Base-by-base conservation (phyloP, 2,888 invertebrate species). In the Odontothrips loti region DNA sequence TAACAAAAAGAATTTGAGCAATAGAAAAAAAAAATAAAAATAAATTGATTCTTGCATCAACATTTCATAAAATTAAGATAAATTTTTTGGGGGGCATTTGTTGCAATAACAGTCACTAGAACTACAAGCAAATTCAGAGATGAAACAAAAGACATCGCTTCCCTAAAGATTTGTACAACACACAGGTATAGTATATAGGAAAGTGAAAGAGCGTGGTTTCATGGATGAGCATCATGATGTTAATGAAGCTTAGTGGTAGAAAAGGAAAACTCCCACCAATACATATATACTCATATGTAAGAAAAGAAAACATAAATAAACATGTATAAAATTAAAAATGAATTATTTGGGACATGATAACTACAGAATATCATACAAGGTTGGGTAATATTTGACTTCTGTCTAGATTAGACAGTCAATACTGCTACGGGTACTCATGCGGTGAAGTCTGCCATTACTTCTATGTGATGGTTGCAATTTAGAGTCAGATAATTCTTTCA, bases 341-440 rank as follows among this genome's bases (percentile, higher is more conserved):
- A 75, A 75, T 27, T 27, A n/a, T 75, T 9, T 20, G 58, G 6
- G n/a, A 20, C 8, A 58, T 58, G 58, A 58, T 58, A 58, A 58
- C 58, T 15, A 8, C 58, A 58, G n/a, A 20, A 58, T 10, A 17
- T 58, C n/a, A 58, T 58, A 58, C 58, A 58, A n/a, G n/a, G 58
- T 43, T 43, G 34, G 34, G 34, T 43, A 58, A 58, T 17, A 15
- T 58, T 58, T 15, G 10, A 75, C 68, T 75, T 6, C 17, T 58
- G 20, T 58, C 20, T 58, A 75, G 12, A 75, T 75, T 27, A 75
- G 27, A 12, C 68, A 75, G 27, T 75, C 68, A 75, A 75, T 75
- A 27, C 68, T 75, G 27, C 68, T 75, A 27, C 68, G 68, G 27
- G 68, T 75, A 75, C 68, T 75, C 68, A 75, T 75, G 27, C 68